phyloP scores from a whole-genome alignment of 1,140 invertebrate species.

The Aphaenogaster rudis region DNA sequence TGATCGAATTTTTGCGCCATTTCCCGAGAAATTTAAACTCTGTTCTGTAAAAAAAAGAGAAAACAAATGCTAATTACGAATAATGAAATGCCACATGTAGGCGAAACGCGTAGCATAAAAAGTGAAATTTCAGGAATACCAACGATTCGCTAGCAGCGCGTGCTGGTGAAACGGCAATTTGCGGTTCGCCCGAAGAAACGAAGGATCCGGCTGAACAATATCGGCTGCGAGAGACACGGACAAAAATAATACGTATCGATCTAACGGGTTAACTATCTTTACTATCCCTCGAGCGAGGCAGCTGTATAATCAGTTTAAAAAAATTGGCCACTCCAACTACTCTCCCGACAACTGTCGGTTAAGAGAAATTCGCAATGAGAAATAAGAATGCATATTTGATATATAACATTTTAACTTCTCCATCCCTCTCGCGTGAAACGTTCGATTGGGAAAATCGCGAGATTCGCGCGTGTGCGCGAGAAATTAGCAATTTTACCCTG shows the following conservation, averaged over 20 bases:
- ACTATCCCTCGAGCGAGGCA: constrained; percentile 31
- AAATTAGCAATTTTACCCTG: neutral
- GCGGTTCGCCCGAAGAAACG: neutral
- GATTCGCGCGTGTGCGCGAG: neutral
- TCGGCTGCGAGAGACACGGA: constrained; percentile 21
- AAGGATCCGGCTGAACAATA: constrained; percentile 3
- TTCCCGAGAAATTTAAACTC: neutral
- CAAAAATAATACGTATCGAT: constrained; percentile 61
- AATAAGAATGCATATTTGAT: neutral
- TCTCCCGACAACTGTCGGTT: neutral
- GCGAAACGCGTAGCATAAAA: neutral
- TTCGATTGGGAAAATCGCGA: neutral
- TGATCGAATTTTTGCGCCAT: neutral
- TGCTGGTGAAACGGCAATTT: neutral
- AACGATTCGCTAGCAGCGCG: neutral
- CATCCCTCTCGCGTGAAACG: neutral
- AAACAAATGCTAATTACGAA: neutral
- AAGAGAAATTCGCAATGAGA: neutral
- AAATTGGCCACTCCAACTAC: neutral
- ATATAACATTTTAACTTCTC: neutral
- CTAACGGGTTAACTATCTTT: constrained; percentile 55
- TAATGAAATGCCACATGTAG: neutral
- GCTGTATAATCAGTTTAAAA: constrained; percentile 27
- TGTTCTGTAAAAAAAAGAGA: neutral
- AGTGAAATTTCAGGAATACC: neutral